phyloP scores from a whole-genome alignment of 2,888 invertebrate species.

The Ophion slaviceki region DNA sequence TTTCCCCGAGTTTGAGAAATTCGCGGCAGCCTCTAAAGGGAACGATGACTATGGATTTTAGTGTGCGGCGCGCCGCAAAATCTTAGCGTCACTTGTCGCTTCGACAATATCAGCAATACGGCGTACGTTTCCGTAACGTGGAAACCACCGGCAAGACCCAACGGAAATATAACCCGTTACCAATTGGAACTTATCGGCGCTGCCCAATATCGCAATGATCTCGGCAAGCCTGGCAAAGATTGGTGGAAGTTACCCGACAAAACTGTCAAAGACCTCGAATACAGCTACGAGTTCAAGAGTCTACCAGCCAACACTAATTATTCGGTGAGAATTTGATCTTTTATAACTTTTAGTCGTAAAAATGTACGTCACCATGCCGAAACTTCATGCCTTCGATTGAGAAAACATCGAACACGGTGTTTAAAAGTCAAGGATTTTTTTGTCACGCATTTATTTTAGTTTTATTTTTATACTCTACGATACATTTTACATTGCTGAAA shows the following conservation, averaged over 20 bases:
- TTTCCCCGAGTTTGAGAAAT: not conserved
- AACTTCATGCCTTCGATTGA: no score
- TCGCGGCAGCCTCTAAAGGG: not conserved
- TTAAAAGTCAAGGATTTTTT: no score
- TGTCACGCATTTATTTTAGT: no score
- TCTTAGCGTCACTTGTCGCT: constrained; percentile 88
- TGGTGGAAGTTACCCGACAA: constrained; percentile 87
- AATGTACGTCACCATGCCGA: not conserved
- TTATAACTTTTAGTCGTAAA: not conserved
- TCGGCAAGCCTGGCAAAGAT: constrained; percentile 83
- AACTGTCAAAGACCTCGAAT: constrained; percentile 84
- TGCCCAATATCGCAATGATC: constrained; percentile 84
- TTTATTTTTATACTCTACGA: no score
- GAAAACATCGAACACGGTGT: no score
- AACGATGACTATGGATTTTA: constrained; percentile 69
- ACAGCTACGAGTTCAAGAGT: constrained; percentile 87
- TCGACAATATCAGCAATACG: constrained; percentile 86
- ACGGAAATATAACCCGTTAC: constrained; percentile 92
- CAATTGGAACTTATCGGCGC: constrained; percentile 86
- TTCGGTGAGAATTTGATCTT: constrained; percentile 85
- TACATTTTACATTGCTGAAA: not conserved
- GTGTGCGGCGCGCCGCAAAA: constrained; percentile 90
- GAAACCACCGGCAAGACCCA: constrained; percentile 89
- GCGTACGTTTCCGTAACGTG: constrained; percentile 89
- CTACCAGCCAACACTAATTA: constrained; percentile 94